A percentile compares a stretch with the other conserved stretches of the same genome.
Evolutionary conservation across 2,113 vertebrate species (phyloP).

Genomic region (Microtus oregoni): DNA sequence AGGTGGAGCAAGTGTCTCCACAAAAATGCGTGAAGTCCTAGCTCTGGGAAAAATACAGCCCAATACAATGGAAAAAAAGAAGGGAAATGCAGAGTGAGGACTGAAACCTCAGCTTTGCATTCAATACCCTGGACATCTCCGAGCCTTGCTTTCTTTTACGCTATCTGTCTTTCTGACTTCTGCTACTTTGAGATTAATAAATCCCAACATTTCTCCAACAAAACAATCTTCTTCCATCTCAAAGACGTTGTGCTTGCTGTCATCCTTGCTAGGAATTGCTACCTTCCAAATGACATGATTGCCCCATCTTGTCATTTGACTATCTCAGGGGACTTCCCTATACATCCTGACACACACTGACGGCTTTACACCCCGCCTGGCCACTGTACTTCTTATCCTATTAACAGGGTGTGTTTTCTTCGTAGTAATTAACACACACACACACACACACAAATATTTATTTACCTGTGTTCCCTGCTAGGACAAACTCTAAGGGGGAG

Average conservation of each 20-base stretch:
- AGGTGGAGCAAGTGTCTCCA: conserved; percentile 52
- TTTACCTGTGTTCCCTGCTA: background rate
- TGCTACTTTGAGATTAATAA: background rate
- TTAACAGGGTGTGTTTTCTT: background rate
- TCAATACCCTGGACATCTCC: background rate
- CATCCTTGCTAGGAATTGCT: background rate
- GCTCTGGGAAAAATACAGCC: background rate
- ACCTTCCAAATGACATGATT: background rate
- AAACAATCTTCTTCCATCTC: background rate
- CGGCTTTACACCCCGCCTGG: background rate
- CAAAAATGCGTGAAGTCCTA: background rate
- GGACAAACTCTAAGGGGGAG: conserved; percentile 10
- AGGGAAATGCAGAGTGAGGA: background rate
- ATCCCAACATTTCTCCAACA: conserved; percentile 26
- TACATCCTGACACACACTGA: background rate
- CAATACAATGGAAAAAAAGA: background rate
- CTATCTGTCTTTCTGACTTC: background rate
- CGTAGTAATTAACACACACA: background rate
- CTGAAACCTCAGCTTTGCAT: background rate
- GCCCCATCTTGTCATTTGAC: conserved; percentile 8
- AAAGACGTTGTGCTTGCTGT: background rate
- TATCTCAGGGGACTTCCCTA: background rate
- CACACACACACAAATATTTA: background rate
- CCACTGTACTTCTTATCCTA: background rate
- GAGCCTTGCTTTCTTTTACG: background rate